Conservation (phyloP, 2,113 vertebrate genomes). For the Sciurus niger region DNA sequence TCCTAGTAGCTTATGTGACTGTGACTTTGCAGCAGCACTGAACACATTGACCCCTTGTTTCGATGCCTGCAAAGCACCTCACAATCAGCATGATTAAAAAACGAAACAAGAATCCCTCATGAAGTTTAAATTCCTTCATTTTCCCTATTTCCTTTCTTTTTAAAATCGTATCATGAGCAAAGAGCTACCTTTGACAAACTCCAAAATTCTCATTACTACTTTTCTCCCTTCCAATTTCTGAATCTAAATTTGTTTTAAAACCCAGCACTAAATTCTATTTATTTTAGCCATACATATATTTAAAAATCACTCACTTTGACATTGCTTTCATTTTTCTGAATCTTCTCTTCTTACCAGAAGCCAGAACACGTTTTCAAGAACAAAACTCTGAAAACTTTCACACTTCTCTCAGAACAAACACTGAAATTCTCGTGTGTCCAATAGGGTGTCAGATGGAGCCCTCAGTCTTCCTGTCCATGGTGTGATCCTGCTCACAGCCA, state of each 20-base stretch:
- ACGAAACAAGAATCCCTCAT: background rate
- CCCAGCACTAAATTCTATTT: too few species aligned
- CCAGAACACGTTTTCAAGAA: background rate
- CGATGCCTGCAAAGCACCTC: too few species aligned
- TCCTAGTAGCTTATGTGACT: too few species aligned
- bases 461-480: background rate
- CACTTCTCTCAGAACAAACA: background rate
- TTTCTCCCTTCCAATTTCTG: background rate
- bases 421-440: too few species aligned
- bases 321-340: background rate
- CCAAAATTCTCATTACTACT: background rate
- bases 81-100: background rate
- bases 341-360: background rate
- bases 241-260: too few species aligned
- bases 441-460: rapidly evolving
- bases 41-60: background rate
- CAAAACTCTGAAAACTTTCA: background rate
- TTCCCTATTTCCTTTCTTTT: background rate
- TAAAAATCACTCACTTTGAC: background rate
- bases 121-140: background rate
- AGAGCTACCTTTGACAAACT: background rate
- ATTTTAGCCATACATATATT: background rate
- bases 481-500: too few species aligned
- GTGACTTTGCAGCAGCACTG: too few species aligned
- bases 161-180: background rate